Percentiles rank a stretch among this genome's conserved stretches.
Evolutionary conservation across 2,888 invertebrate species (phyloP).

Genomic region (Sipha maydis): DNA sequence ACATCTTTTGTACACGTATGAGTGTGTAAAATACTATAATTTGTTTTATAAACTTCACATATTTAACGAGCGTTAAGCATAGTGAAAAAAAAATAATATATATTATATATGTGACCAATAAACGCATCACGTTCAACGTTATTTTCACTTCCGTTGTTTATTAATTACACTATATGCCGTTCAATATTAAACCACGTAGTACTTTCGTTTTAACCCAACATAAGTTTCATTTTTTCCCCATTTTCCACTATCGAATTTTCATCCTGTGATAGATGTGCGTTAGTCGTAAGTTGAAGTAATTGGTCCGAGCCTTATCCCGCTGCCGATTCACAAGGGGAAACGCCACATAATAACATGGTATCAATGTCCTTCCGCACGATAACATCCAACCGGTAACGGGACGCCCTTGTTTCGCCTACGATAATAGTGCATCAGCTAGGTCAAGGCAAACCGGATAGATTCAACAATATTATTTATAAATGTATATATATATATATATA

Average conservation of each 20-base stretch:
- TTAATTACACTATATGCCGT: neutral
- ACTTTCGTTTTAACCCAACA: slow-evolving; percentile 8
- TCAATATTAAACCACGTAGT: neutral
- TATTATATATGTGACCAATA: neutral
- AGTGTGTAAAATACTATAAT: neutral
- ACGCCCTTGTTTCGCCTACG: slow-evolving; percentile 53
- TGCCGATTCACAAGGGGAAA: neutral
- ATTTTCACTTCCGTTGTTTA: slow-evolving; percentile 12
- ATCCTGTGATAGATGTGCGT: neutral
- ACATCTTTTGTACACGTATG: neutral
- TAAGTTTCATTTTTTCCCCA: neutral
- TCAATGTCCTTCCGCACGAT: slow-evolving; percentile 49
- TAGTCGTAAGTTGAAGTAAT: neutral
- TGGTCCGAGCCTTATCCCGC: neutral
- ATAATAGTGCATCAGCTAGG: slow-evolving; percentile 54
- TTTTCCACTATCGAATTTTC: neutral
- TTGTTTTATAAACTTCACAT: neutral
- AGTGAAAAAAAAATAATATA: neutral
- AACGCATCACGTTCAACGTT: neutral
- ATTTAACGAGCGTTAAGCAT: neutral
- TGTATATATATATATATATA: too few relatives aligned
- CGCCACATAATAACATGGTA: neutral
- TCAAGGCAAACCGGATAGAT: slow-evolving; percentile 56
- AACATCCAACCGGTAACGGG: slow-evolving; percentile 55
- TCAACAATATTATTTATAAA: slow-evolving; percentile 34